Evolutionary conservation across 1,140 invertebrate genomes (phyloP).

Genomic region (Drosophila jambulina): DNA sequence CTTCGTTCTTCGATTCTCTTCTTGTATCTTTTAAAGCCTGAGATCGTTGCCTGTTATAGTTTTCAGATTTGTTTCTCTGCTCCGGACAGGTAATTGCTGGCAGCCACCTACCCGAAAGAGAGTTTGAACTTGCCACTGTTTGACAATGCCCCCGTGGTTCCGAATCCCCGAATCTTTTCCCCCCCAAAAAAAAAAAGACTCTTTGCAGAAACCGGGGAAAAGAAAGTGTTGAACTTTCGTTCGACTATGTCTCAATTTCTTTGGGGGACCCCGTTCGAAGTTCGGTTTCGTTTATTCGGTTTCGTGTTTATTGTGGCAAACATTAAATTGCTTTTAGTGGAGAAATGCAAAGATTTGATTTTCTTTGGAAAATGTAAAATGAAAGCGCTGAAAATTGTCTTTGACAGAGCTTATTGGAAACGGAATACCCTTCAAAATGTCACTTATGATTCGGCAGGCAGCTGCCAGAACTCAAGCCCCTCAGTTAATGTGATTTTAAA

Average conservation of each 20-base stretch:
- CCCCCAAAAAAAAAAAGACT: not conserved
- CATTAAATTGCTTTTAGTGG: conserved; percentile 77
- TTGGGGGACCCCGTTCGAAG: conserved; percentile 10
- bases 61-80: conserved; percentile 47
- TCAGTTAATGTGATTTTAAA: conserved; percentile 61
- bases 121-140: conserved; percentile 70
- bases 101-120: conserved; percentile 57
- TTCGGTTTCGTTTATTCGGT: conserved; percentile 36
- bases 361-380: conserved; percentile 51
- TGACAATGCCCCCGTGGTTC: conserved; percentile 1
- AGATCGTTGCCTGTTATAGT: conserved; percentile 34
- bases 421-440: not conserved
- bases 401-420: conserved; percentile 34
- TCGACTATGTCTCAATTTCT: conserved; percentile 73
- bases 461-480: conserved; percentile 31
- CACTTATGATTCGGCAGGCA: conserved; percentile 21
- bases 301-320: conserved; percentile 69
- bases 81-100: conserved; percentile 55
- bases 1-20: not conserved
- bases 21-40: not conserved
- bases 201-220: conserved; percentile 40
- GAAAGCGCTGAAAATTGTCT: conserved; percentile 72
- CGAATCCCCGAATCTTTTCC: not conserved
- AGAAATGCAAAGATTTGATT: conserved; percentile 62
- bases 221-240: conserved; percentile 78